Percentiles rank a stretch among this genome's conserved stretches.
Conservation (phyloP, 2,888 invertebrate genomes). For the Mimachlamys varia region DNA sequence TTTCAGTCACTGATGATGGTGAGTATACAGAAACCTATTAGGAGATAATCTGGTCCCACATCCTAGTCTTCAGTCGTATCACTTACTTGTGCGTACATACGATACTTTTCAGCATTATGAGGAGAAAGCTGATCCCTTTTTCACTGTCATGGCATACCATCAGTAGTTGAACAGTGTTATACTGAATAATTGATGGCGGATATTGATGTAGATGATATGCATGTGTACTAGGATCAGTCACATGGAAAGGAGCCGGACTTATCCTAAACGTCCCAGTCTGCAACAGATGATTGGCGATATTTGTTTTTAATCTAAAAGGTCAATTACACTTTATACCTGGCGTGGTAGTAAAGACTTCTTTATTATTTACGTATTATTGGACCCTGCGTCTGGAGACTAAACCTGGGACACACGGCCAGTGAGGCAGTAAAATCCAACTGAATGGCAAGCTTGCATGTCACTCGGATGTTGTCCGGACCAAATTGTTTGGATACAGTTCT, state of each 20-base stretch:
- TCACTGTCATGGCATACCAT: background rate
- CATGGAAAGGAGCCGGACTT: background rate
- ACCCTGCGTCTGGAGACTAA: background rate
- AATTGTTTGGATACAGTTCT: background rate
- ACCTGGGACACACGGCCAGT: background rate
- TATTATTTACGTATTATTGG: slow-evolving; percentile 2
- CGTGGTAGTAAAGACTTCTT: background rate
- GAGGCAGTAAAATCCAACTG: background rate
- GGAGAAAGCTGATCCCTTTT: background rate
- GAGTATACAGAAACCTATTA: no score
- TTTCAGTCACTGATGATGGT: no score
- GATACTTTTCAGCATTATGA: background rate
- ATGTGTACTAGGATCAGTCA: background rate
- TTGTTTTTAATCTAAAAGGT: background rate
- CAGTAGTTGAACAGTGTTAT: background rate
- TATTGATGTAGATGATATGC: slow-evolving; percentile 19
- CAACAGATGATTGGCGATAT: background rate
- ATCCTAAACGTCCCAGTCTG: background rate
- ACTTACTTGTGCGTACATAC: background rate
- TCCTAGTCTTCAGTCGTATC: background rate
- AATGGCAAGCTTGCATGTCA: slow-evolving; percentile 34
- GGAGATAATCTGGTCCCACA: no score
- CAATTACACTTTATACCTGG: slow-evolving; percentile 1
- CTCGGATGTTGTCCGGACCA: background rate
- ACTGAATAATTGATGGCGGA: background rate